Percentiles rank a stretch among this genome's conserved stretches.
Conservation (phyloP, 2,888 invertebrate genomes). For the Acanthacorydalis orientalis region DNA sequence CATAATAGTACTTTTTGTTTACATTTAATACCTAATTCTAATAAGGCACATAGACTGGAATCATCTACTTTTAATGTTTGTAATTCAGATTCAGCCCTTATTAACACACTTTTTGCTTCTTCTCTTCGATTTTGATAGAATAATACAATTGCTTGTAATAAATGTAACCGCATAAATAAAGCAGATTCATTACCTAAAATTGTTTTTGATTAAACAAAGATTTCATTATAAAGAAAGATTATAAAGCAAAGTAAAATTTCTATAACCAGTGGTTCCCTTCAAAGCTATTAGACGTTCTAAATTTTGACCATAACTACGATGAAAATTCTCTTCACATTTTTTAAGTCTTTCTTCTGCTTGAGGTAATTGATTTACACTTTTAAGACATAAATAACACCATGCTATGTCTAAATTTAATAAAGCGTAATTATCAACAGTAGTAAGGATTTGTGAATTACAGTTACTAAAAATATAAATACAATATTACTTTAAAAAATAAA, state of each 20-base stretch:
- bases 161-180: slow-evolving; percentile 57
- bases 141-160: slow-evolving; percentile 62
- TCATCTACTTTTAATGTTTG: slow-evolving; percentile 42
- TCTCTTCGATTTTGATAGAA: slow-evolving; percentile 57
- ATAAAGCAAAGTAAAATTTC: too few species aligned
- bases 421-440: slow-evolving; percentile 67
- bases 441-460: slow-evolving; percentile 45
- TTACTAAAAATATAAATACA: slow-evolving; percentile 27
- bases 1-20: too few species aligned
- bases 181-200: slow-evolving; percentile 48
- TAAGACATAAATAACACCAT: slow-evolving; percentile 75
- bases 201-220: slow-evolving; percentile 1
- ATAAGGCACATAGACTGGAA: slow-evolving; percentile 29
- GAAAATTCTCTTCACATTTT: slow-evolving; percentile 48
- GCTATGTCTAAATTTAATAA: slow-evolving; percentile 69
- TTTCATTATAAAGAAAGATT: slow-evolving; percentile 3
- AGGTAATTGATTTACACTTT: slow-evolving; percentile 49
- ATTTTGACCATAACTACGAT: slow-evolving; percentile 46
- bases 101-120: slow-evolving; percentile 42
- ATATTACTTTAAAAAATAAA: background rate
- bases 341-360: slow-evolving; percentile 54
- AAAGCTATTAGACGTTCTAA: slow-evolving; percentile 41
- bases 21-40: slow-evolving; percentile 34
- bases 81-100: slow-evolving; percentile 47
- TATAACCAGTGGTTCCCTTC: slow-evolving; percentile 36